Base-by-base conservation (phyloP, 2,888 invertebrate species). In the Resseliella maxima region DNA sequence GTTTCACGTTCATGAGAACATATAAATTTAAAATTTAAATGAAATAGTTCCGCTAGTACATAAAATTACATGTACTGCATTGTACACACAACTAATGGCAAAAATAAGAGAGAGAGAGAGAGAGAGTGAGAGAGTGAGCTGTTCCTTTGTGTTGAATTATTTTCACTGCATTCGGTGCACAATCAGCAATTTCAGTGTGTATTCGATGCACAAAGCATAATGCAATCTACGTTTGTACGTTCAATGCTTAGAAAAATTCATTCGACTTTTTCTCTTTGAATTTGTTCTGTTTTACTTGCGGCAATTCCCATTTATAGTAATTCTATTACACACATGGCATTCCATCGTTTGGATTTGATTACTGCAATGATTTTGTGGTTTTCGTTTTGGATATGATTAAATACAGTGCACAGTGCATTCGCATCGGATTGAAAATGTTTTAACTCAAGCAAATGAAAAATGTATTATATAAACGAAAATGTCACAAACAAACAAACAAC, bases 41-140 rank as follows among this genome's bases (percentile, higher is more conserved):
- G 72, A 72, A 72, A 72, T 72, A 72, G 72, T 72, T 72, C 72
- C 72, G 72, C 35, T 72, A 72, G 72, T 72, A 72, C 72, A 72
- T 72, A 72, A 72, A 72, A 72, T 72, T 72, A 72, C 72, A 72
- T 72, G 31, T n/a, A 31, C 72, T 31, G 31, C 72, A 72, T 59
- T 24, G 15, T 31, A 72, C 72, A 59, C 5, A 24, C 41, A 12
- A 8, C 2, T 50, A 18, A 1, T 50, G 46, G 46, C 46, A 8
- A 8, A 50, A 50, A 15, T 2, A 50, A 50, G 46, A 50, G 46
- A 50, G 18, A 5, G 41, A 5, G 12, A 41, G 41, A 5, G 12
- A 41, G 12, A 41, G 12, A 12, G 41, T 15, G 46, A 50, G 46
- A 6, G 72, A 72, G n/a, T 72, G 72, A 72, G 1, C 31, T 72